These are phyloP conservation scores for Cisticola juncidis DNA, from an alignment of 2,113 vertebrate species.

Conservation along the genomic window DNA sequence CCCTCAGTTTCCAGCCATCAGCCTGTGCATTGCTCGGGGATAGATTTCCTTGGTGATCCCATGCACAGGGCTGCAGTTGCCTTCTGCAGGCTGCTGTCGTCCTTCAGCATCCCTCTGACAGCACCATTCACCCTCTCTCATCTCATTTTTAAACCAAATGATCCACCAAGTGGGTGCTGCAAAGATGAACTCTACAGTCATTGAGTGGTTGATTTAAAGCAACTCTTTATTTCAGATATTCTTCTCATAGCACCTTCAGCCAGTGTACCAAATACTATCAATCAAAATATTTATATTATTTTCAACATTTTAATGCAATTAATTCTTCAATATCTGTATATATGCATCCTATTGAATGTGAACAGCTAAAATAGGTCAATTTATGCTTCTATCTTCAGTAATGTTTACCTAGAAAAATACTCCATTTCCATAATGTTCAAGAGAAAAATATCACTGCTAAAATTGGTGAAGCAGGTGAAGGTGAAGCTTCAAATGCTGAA, in stretches of 20 bases:
- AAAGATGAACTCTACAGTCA: neutral
- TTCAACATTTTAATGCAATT: neutral
- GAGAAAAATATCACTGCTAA: neutral
- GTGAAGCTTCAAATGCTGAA: neutral
- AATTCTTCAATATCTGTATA: neutral
- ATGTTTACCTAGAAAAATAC: neutral
- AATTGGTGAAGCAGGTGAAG: neutral
- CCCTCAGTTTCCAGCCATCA: neutral
- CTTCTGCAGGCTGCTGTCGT: rapidly evolving
- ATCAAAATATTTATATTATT: neutral
- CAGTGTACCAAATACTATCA: neutral
- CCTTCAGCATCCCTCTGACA: neutral
- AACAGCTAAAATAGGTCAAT: neutral
- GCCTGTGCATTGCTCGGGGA: neutral
- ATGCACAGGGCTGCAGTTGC: neutral
- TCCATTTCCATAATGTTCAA: neutral
- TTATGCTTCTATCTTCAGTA: neutral
- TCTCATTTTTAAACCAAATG: neutral
- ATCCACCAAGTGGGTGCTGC: neutral
- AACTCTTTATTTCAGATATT: neutral
- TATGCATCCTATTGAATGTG: neutral
- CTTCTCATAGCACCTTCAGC: neutral
- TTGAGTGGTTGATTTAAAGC: neutral
- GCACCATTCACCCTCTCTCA: neutral
- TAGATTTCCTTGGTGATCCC: neutral